Base-by-base conservation (phyloP, 2,113 vertebrate genomes). In the Lasiurus cinereus region DNA sequence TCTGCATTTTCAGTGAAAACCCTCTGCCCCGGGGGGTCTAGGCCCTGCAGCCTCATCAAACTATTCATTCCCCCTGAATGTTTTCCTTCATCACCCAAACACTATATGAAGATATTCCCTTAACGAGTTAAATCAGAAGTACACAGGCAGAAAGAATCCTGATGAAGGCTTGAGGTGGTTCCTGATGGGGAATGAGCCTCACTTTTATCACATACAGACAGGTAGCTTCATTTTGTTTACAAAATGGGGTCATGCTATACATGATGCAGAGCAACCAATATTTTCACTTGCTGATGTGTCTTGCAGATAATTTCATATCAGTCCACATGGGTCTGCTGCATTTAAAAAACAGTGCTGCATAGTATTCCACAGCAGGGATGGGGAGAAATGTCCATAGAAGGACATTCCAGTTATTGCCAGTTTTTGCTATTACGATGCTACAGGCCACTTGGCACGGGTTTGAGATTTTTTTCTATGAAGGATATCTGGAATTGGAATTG, bases 391-490 rank as follows among this genome's bases (percentile, higher is more conserved):
- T 7, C 33, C 27, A 33, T 0, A 54, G 77, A 33, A 46, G 33
- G 74, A 59, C 12, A 11, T 74, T 43, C 4, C 9, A 29, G 18
- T 33, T 66, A n/a, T 72, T 88, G 66, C 43, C 15, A 73, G 22
- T 56, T 33, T 64, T 67, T 74, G 21, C 6, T 67, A 4, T 9
- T 43, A 54, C 6, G 43, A 12, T 56, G 3, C n/a, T 27, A 3
- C 29, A 24, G 46, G 86, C 52, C 54, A 54, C 27, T 78, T 73
- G 64, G 77, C 54, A 36, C 5, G 6, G 27, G 33, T 54, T 64
- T 79, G 33, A 54, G 62, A 39, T 18, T n/a, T 83, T 78, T 73
- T 93, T 79, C 83, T 74, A 0, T 50, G 54, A 92, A 93, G 69
- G n/a, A 54, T 54, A 73, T 1, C 24, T 88, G 48, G 56, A 83